These are phyloP conservation scores for Drosophila lacertosa DNA, from an alignment of 1,140 invertebrate genomes.

Conservation along the genomic window DNA sequence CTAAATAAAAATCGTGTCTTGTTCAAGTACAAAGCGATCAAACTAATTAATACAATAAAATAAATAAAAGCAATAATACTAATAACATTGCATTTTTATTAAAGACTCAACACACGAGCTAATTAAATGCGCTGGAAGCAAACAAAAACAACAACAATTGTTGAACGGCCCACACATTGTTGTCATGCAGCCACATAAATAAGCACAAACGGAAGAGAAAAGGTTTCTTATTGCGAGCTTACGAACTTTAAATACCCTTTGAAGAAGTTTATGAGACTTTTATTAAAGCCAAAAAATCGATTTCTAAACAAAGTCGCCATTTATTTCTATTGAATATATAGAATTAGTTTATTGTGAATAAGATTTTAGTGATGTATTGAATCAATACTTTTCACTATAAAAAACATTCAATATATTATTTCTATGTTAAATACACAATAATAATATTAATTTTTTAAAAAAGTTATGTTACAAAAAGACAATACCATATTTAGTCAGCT, in stretches of 20 bases:
- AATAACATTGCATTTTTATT: conserved; percentile 20
- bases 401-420: no score
- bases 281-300: no score
- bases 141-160: conserved; percentile 19
- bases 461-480: no score
- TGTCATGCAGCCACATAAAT: conserved; percentile 7
- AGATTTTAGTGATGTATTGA: no score
- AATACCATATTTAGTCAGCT: no score
- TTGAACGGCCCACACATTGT: conserved; percentile 11
- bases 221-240: not conserved
- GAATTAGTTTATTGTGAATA: no score
- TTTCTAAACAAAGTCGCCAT: no score
- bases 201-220: not conserved
- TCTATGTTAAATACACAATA: no score
- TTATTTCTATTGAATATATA: no score
- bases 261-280: no score
- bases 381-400: no score
- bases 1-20: conserved; percentile 53
- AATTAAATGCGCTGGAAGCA: conserved; percentile 46
- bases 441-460: no score
- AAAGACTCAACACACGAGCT: conserved; percentile 57
- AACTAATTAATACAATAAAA: conserved; percentile 63
- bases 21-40: conserved; percentile 62
- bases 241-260: not conserved
- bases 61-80: conserved; percentile 32